Base-by-base conservation (phyloP, 2,888 invertebrate species). In the Ephialtes manifestator region DNA sequence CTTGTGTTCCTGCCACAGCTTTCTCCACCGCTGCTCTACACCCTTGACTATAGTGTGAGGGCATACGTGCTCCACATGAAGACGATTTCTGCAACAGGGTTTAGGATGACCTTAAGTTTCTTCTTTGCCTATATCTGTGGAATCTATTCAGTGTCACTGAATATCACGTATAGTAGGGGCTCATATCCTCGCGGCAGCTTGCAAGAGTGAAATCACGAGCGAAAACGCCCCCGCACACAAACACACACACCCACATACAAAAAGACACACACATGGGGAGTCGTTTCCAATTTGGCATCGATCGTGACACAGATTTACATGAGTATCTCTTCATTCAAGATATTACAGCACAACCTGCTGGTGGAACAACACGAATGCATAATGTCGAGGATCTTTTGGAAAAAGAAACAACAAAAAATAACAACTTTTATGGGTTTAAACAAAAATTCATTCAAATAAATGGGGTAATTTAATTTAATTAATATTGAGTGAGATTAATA, bases 241-340 rank as follows among this genome's bases (percentile, higher is more conserved):
- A 46, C 72, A 67, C 75, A 71, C 65, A 24, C 72, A 67, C 75
- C 65, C 65, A 24, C 51, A 48, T 35, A 31, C 48, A 48, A 15
- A 80, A 11, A n/a, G 65, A 68, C 20, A 58, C 20, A 53, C 55
- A 71, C 51, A 35, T 51, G 39, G 20, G 2, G 11, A 43, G 63
- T 70, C 71, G 79, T 85, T 86, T 85, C 70, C 85, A 87, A 87
- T 87, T 86, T 87, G 83, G 72, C 86, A 84, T 87, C 84, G 87
- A 87, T 87, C 83, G 79, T 58, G 85, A 76, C 75, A 80, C 82
- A 70, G 51, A 82, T 85, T 85, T 83, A 83, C 85, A 82, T 76
- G 78, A 79, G 82, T 65, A 71, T 78, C 58, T 79, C 79, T 70
- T 60, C 79, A 67, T 55, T 75, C 55, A 46, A 15, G 55, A 65